Base-by-base conservation (phyloP, 2,797 vertebrate species). In the Picus viridis region DNA sequence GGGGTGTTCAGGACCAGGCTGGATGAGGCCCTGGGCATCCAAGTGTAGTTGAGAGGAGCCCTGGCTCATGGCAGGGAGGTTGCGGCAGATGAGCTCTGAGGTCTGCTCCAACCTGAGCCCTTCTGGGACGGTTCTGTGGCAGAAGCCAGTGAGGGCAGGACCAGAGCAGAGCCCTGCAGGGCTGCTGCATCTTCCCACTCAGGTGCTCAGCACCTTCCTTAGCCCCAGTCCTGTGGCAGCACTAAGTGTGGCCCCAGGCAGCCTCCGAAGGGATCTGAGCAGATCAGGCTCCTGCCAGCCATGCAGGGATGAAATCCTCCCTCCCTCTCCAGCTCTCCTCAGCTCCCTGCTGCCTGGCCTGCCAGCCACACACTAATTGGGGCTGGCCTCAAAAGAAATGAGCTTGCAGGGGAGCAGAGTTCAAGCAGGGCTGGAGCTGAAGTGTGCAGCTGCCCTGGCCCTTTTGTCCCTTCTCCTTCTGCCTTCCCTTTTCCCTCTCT, bases 361-460 rank as follows among this genome's bases (percentile, higher is more conserved):
- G 86, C 80, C 82, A 92, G 71, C 51, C 82, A 23, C 53, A 13
- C 3, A 3, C 58, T 93, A 79, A 79, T 43, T 88, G 68, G 74
- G 72, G 83, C 81, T 90, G 69, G 43, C 78, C 45, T 74, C 91
- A 74, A 59, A 83, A 87, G 73, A 61, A 88, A 67, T 20, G 56
- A 75, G 69, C 47, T 83, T 77, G 71, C 71, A 82, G 74, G 78
- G 1, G 4, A 89, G 90, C 10, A 5, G 64, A 72, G 49, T 8
- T 95, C 80, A 80, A 67, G 68, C 86, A 73, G 83, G 89, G 77
- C 91, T 88, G 80, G 39, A 63, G 73, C 43, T 93, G 84, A 41
- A 83, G 67, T 10, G 64, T 74, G 71, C 91, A 82, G 89, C 91
- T 91, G 86, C 58, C 80, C 30, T 1, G 22, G 92, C 39, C 65